Evolutionary conservation across 2,888 invertebrate species (phyloP).

Genomic region (Enoplolaimus lenunculus): DNA sequence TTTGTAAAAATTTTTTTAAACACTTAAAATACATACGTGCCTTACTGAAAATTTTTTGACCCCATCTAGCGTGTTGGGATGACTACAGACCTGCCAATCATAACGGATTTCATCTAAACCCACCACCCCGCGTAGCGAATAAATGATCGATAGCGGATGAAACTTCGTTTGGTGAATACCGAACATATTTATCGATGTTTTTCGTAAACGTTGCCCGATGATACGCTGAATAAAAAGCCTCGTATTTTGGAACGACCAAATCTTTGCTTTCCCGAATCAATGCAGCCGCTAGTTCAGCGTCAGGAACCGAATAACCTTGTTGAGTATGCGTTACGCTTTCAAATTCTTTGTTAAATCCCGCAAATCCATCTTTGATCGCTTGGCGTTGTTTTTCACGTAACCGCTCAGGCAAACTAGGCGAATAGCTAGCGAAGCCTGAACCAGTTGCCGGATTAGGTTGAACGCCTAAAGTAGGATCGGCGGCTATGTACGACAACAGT

Average conservation of each 20-base stretch:
- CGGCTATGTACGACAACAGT: not conserved
- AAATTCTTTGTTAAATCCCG: conserved; percentile 89
- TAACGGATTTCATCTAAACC: no score
- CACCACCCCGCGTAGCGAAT: conserved; percentile 49
- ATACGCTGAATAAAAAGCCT: conserved; percentile 49
- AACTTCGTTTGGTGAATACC: conserved; percentile 70
- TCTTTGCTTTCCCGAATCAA: conserved; percentile 78
- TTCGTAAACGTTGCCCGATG: conserved; percentile 68
- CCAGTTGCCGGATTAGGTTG: not conserved
- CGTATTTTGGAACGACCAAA: conserved; percentile 69
- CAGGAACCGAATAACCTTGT: conserved; percentile 79
- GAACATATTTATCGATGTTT: conserved; percentile 80
- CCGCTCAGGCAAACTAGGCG: conserved; percentile 36
- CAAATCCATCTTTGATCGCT: conserved; percentile 71
- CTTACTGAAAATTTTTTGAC: no score
- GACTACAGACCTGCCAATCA: no score
- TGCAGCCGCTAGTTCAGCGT: conserved; percentile 69
- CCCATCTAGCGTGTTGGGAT: no score
- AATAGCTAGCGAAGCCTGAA: no score
- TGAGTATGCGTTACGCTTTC: conserved; percentile 73
- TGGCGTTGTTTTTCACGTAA: conserved; percentile 71
- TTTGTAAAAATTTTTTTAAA: no score
- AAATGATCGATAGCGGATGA: conserved; percentile 69
- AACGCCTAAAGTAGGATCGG: not conserved
- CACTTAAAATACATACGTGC: no score